These are phyloP conservation scores for Balanococcus diminutus DNA, from an alignment of 2,888 invertebrate species.

Conservation along the genomic window DNA sequence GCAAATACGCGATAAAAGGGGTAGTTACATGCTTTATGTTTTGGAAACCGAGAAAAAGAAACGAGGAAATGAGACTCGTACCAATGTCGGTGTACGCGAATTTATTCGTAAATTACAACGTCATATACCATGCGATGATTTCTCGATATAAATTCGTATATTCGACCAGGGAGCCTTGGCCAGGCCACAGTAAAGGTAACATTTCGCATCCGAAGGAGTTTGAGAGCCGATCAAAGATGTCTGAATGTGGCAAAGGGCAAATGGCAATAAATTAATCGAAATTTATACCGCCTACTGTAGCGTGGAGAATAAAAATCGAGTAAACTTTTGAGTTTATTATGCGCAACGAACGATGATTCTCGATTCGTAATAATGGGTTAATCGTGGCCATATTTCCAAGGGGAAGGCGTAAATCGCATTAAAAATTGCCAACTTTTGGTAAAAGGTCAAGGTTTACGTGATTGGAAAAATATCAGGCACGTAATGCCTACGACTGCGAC, in stretches of 20 bases:
- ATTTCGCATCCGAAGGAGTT: background rate
- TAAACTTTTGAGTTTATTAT: background rate
- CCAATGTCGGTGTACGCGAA: background rate
- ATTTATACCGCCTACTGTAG: background rate
- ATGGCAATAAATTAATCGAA: background rate
- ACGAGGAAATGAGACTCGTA: background rate
- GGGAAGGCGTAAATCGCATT: background rate
- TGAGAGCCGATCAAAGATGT: background rate
- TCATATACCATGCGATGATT: too few species aligned
- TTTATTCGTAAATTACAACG: background rate
- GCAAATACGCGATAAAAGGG: background rate
- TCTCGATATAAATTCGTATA: too few species aligned
- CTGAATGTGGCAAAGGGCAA: background rate
- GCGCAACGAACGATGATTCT: background rate
- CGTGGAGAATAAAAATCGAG: background rate
- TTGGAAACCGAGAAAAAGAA: background rate
- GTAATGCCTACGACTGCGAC: background rate
- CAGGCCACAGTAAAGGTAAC: background rate
- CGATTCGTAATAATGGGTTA: background rate
- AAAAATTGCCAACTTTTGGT: slow-evolving; percentile 9
- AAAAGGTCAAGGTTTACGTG: slow-evolving; percentile 25
- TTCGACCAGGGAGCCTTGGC: too few species aligned
- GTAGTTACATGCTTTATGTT: background rate
- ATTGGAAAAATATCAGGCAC: background rate
- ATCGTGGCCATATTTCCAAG: background rate